These are phyloP conservation scores for Zoroaster sp. DNA, from an alignment of 53 echinoderm and acorn worm species.

Conservation along the genomic window DNA sequence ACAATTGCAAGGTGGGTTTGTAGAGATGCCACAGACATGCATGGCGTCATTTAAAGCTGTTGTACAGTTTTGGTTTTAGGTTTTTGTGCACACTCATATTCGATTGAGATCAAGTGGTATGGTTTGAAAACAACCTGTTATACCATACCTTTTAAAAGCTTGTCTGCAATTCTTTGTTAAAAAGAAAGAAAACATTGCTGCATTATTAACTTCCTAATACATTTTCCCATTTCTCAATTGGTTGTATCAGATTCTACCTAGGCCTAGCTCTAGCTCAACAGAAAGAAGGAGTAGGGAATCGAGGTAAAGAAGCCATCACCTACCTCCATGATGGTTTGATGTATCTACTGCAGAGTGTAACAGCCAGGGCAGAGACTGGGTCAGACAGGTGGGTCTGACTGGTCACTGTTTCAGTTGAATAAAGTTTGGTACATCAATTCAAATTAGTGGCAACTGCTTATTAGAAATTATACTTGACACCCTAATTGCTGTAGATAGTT, in stretches of 20 bases:
- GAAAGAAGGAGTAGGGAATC: constrained; percentile 67
- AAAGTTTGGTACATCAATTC: background rate
- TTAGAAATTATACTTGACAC: too few relatives aligned
- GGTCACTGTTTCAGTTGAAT: background rate
- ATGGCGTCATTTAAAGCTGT: too few relatives aligned
- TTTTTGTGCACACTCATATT: too few relatives aligned
- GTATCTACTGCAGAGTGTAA: constrained; percentile 64
- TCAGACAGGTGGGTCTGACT: constrained; percentile 25
- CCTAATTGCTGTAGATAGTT: too few relatives aligned
- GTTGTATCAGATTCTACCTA: constrained; percentile 73
- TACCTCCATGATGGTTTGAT: constrained; percentile 91
- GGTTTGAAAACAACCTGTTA: too few relatives aligned
- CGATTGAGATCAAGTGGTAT: too few relatives aligned
- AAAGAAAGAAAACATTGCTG: too few relatives aligned
- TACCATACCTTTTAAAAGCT: too few relatives aligned
- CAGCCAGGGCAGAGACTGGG: constrained; percentile 60
- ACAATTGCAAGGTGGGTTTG: constrained; percentile 66
- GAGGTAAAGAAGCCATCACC: constrained; percentile 73
- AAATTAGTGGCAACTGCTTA: background rate
- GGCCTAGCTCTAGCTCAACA: constrained; percentile 84
- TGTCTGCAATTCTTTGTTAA: too few relatives aligned
- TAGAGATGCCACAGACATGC: too few relatives aligned
- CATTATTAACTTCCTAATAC: too few relatives aligned
- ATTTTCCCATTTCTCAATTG: background rate
- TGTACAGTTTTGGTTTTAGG: too few relatives aligned